A percentile compares a stretch with the other conserved stretches of the same genome.
phyloP scores from a whole-genome alignment of 2,113 vertebrate species.

The Felis chaus region DNA sequence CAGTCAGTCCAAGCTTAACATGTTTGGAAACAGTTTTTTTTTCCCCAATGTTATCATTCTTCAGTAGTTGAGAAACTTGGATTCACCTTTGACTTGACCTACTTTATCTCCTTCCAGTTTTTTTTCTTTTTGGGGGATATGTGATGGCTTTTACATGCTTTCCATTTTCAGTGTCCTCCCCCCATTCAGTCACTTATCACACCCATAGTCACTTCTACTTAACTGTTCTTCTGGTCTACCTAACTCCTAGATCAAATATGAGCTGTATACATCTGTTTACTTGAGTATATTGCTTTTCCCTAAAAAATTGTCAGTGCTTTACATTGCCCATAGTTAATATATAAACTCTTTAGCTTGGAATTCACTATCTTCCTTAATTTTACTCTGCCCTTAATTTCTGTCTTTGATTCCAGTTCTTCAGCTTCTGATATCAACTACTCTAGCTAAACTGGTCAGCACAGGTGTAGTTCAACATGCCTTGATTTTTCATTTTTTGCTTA shows the following conservation, averaged over 20 bases:
- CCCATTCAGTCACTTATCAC: neutral
- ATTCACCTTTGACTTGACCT: neutral
- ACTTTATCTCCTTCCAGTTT: neutral
- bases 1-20: neutral
- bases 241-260: neutral
- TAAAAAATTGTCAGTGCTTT: neutral
- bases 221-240: neutral
- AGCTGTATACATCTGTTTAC: neutral
- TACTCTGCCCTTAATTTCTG: neutral
- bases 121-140: neutral
- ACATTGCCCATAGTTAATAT: neutral
- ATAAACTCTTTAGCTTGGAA: neutral
- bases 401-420: neutral
- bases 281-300: neutral
- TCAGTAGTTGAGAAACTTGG: neutral
- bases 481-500: neutral
- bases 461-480: neutral
- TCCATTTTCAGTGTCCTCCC: neutral
- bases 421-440: constrained; percentile 17
- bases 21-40: neutral
- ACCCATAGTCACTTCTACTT: neutral
- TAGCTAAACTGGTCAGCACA: neutral
- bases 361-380: neutral
- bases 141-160: neutral
- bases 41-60: neutral